Base-by-base conservation (phyloP, 2,888 invertebrate genomes). In the Adineta ricciae region DNA sequence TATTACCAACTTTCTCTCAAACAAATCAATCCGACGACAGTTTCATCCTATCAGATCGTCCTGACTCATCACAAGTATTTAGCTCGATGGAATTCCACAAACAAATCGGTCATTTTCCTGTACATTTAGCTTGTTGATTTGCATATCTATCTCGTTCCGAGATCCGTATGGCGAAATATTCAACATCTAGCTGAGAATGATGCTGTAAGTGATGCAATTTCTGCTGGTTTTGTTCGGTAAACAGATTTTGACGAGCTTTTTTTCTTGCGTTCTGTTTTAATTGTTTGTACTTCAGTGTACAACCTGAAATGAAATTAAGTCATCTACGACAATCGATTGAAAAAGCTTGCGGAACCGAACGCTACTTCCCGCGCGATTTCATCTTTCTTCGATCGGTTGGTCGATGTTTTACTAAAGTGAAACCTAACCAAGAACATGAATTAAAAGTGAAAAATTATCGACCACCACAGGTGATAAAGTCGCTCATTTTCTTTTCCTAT, bases 401-500 rank as follows among this genome's bases (percentile, higher is more conserved):
- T n/a, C 88, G 91, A 87, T 91, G 91, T 88, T 90, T 92, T 87
- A 91, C 92, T 72, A 89, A 90, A 90, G 90, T 78, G 86, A 90
- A 91, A 87, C 88, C 89, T 19, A 90, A 90, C 86, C 92, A 92
- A 88, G 92, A 92, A 88, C 88, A 89, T 86, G 89, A 90, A 86
- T 87, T 91, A 87, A 92, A 91, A 89, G 91, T 90, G 84, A 92
- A 92, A 88, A 90, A 91, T 88, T 92, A 92, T 88, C 88, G 91
- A 86, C 91, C 91, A 83, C 92, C 92, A 56, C 38, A 41, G 78
- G 78, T 78, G 24, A 64, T 14, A 46, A 8, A 46, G 8, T 46
- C 11, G 5, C 46, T 46, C 46, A 8, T 11, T 46, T n/a, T n/a
- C n/a, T n/a, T 9, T 8, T 27, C 8, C 14, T 24, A n/a, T 19